Evolutionary conservation across 53 echinoderm and acorn worm species (phyloP).

Genomic region (Glandiceps talaboti): DNA sequence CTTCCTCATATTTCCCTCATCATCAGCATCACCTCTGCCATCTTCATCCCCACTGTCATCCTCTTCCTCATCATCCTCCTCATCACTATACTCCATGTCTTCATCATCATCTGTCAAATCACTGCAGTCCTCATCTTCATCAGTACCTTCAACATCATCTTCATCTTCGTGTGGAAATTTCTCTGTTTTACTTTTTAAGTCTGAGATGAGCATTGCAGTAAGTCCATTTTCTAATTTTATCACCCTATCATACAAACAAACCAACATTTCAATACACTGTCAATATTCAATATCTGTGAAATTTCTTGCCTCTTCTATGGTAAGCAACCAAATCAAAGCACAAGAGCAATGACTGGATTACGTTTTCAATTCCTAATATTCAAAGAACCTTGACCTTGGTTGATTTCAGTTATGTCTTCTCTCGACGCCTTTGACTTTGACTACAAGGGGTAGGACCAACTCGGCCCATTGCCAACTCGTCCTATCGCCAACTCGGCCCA

Average conservation of each 20-base stretch:
- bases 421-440: too few species aligned
- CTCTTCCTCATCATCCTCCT: not conserved
- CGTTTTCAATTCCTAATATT: too few species aligned
- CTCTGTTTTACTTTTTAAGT: constrained; percentile 21
- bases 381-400: too few species aligned
- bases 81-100: not conserved
- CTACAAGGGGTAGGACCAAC: too few species aligned
- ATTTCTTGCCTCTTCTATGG: too few species aligned
- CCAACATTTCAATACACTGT: not conserved
- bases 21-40: constrained; percentile 4
- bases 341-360: too few species aligned
- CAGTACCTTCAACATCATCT: constrained; percentile 5
- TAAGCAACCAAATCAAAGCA: too few species aligned
- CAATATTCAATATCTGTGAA: too few species aligned
- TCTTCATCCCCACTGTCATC: constrained; percentile 10
- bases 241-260: too few species aligned
- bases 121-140: not conserved
- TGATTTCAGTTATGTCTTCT: too few species aligned
- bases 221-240: constrained; percentile 56
- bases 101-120: not conserved
- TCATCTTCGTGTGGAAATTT: constrained; percentile 8
- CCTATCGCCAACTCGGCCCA: too few species aligned
- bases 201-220: constrained; percentile 63
- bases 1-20: constrained; percentile 14
- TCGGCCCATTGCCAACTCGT: too few species aligned